phyloP scores from a whole-genome alignment of 1,140 invertebrate genomes.

The Rhizoglyphus robini region DNA sequence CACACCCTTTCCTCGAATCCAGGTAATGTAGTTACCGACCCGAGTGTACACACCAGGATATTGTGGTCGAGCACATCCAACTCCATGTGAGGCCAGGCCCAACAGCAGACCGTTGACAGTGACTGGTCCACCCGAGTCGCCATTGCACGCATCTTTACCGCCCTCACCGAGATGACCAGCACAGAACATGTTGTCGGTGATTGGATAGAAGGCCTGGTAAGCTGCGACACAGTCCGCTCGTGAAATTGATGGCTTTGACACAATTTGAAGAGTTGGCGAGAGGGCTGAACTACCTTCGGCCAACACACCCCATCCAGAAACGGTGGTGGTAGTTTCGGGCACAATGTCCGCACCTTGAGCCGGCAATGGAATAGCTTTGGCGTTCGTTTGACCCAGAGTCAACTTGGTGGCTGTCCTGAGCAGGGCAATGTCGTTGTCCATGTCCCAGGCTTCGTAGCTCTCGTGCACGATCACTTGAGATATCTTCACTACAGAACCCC shows the following conservation, averaged over 20 bases:
- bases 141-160: too few relatives aligned
- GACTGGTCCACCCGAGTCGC: too few relatives aligned
- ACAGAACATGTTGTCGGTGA: too few relatives aligned
- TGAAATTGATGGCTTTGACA: not conserved
- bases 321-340: not conserved
- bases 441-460: not conserved
- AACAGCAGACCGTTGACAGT: too few relatives aligned
- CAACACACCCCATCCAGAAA: conserved; percentile 22
- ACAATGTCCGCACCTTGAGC: not conserved
- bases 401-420: not conserved
- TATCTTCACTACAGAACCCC: not conserved
- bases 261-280: not conserved
- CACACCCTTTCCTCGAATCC: too few relatives aligned
- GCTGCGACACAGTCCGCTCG: not conserved
- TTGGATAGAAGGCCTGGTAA: too few relatives aligned
- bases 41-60: too few relatives aligned
- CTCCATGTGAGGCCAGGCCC: too few relatives aligned
- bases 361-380: conserved; percentile 15
- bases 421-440: conserved; percentile 19
- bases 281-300: not conserved
- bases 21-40: too few relatives aligned
- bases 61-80: too few relatives aligned
- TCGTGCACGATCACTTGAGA: not conserved
- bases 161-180: too few relatives aligned
- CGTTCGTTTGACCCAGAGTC: not conserved